Base-by-base conservation (phyloP, 1,140 invertebrate genomes). In the Rhopalosiphum padi region DNA sequence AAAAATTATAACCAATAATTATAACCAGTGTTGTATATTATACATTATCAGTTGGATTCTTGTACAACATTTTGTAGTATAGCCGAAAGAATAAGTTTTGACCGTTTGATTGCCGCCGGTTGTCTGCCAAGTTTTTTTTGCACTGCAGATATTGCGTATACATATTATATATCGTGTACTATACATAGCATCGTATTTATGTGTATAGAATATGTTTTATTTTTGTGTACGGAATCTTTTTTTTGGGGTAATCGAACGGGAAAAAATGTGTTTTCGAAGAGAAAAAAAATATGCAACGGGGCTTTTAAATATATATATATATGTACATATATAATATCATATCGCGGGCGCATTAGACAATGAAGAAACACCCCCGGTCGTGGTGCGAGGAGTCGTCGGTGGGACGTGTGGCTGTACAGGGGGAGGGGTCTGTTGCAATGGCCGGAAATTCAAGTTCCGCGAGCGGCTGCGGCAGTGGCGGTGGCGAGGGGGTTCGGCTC, bases 371-470 rank as follows among this genome's bases (percentile, higher is more conserved):
- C 89, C 53, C 89, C 88, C 53, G 89, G 55, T 43, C 89, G 89
- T 25, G 89, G 53, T 37, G 25, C 51, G 37, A n/a, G 30, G 88
- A 55, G 48, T 41, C 37, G 48, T 11, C 18, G 91, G 6, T 6
- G 23, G 82, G 48, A 55, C 46, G 82, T 35, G 82, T 55, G 89
- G 89, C 11, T 3, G 91, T 77, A 7, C 23, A 82, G 48, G 35
- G 91, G 82, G 91, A 86, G 91, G 82, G 91, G 77, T 93, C 91
- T 93, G 91, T 93, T 85, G 91, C 91, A 93, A 93, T 93, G 91
- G 91, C 91, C 91, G 91, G 91, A 93, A 93, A 93, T 93, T 93
- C 91, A 93, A 93, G 91, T 93, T 93, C 53, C 89, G 89, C 55
- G 89, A 90, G 25, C 55, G 53, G 51, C 22, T 35, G 35, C 37